Evolutionary conservation across 2,113 vertebrate species (phyloP).

Genomic region (Notarius lentiginosus): DNA sequence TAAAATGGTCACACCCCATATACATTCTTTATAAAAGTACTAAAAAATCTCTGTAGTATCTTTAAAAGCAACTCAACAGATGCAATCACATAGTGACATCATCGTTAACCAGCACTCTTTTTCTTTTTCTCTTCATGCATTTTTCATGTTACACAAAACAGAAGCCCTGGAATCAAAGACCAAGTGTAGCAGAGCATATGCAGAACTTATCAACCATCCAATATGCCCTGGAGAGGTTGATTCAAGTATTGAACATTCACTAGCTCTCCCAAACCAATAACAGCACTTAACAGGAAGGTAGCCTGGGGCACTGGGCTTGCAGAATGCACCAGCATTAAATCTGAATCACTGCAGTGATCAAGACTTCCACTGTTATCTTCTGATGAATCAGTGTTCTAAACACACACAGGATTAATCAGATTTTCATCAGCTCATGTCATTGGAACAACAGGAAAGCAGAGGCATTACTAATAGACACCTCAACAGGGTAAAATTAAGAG

Average conservation of each 20-base stretch:
- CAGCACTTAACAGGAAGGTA: slow-evolving; percentile 27
- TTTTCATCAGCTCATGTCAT: slow-evolving; percentile 21
- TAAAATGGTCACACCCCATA: background rate
- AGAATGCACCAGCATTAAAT: slow-evolving; percentile 39
- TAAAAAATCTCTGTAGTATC: background rate
- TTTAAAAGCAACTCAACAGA: background rate
- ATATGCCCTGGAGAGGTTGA: slow-evolving; percentile 21
- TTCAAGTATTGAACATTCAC: slow-evolving; percentile 32
- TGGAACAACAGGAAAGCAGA: slow-evolving; percentile 6
- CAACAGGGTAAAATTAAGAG: background rate
- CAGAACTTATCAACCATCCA: slow-evolving; percentile 17
- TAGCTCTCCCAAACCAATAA: slow-evolving; percentile 33
- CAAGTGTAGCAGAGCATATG: background rate
- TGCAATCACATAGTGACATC: background rate
- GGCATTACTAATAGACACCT: slow-evolving; percentile 14
- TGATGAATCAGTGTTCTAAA: background rate
- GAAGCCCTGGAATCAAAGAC: background rate
- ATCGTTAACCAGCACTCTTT: background rate
- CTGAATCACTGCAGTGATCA: slow-evolving; percentile 34
- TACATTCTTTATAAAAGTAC: background rate
- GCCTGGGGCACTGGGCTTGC: slow-evolving; percentile 20
- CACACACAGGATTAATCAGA: background rate
- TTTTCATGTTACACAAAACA: background rate
- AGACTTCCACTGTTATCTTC: slow-evolving; percentile 23
- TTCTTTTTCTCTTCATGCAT: background rate